Base-by-base conservation (phyloP, 2,888 invertebrate species). In the Andrena praecox region DNA sequence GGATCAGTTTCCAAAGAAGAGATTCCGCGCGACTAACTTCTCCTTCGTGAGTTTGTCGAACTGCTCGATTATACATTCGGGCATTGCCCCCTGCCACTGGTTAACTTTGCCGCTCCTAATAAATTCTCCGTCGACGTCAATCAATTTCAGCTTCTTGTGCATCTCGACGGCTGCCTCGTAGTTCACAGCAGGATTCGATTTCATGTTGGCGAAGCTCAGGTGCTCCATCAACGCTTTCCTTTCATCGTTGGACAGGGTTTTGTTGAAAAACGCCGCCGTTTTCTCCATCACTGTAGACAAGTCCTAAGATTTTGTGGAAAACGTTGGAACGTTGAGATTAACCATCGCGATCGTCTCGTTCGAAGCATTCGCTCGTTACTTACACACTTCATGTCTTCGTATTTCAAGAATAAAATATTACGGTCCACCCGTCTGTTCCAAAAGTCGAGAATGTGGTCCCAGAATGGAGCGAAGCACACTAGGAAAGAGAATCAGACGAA, bases 181-280 rank as follows among this genome's bases (percentile, higher is more conserved):
- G 91, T 96, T 96, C 12, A 96, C 95, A 31, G 95, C 94, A 6
- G 94, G 94, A 91, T 96, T 96, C 2, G 94, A 91, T 87, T 95
- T 95, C 96, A 96, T 96, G 67, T 91, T 94, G n/a, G 93, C 91
- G 89, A 96, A 96, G 75, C 94, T 94, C 82, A 95, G 94, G 89
- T 95, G 95, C 2, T 94, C 85, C 50, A 91, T 89, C n/a, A 96
- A 92, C 0, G 82, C 77, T 2, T 91, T 86, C 33, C 94, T 88
- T 66, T 94, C 91, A 1, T 94, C 92, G 1, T 92, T 1, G 87
- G 90, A 52, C 93, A 91, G 12, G 20, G 80, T 73, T 70, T 92
- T 93, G 3, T 92, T 93, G 27, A 95, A 88, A 82, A 95, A 95
- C 8, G 91, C 78, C 0, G 94, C 94, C 5, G 95, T 93, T 69